phyloP scores from a whole-genome alignment of 2,888 invertebrate genomes.

The Parnassius mnemosyne region DNA sequence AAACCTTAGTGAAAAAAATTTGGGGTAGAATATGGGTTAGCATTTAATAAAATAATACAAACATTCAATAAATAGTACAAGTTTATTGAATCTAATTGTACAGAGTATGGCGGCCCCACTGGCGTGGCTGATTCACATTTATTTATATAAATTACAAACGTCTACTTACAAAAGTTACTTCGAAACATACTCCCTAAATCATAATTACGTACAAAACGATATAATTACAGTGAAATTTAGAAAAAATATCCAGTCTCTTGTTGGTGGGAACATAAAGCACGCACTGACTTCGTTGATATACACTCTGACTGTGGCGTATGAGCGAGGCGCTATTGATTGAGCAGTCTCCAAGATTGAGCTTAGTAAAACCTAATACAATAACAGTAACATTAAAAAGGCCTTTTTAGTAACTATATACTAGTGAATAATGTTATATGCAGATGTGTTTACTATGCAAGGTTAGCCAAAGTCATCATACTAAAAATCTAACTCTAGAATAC shows the following conservation, averaged over 20 bases:
- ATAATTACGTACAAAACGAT: conserved; percentile 35
- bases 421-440: too few species aligned
- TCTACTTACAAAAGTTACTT: conserved; percentile 27
- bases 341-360: neutral
- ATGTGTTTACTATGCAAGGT: too few species aligned
- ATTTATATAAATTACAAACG: conserved; percentile 31
- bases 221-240: conserved; percentile 37
- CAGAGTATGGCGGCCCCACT: conserved; percentile 40
- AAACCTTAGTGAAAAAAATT: neutral
- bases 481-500: too few species aligned
- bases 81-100: conserved; percentile 58
- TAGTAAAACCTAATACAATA: neutral
- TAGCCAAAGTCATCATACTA: too few species aligned
- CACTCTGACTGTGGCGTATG: neutral
- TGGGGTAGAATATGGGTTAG: neutral
- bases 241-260: conserved; percentile 51
- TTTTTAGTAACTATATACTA: too few species aligned
- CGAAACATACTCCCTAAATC: conserved; percentile 27
- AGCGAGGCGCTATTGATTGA: neutral
- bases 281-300: conserved; percentile 21
- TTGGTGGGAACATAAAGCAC: conserved; percentile 41
- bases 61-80: conserved; percentile 64
- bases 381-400: too few species aligned
- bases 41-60: conserved; percentile 34
- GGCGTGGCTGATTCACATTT: conserved; percentile 27